Evolutionary conservation across 2,113 vertebrate genomes (phyloP), one percentile per base, ranked within the genome.

Genomic region (Megaceryle torquata): DNA sequence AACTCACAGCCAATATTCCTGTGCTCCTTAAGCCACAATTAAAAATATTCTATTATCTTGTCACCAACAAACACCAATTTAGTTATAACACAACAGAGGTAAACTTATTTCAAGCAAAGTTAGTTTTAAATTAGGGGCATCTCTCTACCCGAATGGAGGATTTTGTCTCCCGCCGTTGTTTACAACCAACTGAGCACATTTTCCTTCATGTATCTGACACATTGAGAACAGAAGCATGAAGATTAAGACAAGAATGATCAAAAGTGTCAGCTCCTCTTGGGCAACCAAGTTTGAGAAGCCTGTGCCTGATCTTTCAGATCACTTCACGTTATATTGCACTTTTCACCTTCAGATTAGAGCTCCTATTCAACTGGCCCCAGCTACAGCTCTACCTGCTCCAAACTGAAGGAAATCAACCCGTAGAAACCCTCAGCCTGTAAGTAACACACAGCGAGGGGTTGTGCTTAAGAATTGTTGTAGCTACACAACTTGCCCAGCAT

Each of bases 191-290:
- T 83, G 71, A 94, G 56, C 51, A 74, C 28, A 24, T 92, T 88
- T 80, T 74, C 68, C 74, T 86, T 88, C 43, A 54, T 16, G 16
- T 70, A 22, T 70, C 26, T 83, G 88, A 93, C 90, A 93, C 88
- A 89, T 9, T 57, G 82, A 94, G 80, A 93, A 46, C 46, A 93
- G 68, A 71, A 82, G 71, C 31, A 51, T 4, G 2, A 76, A 53
- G 33, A 82, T 60, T 64, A 94, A 69, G 82, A 87, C 61, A 85
- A 91, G 61, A 94, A 88, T 50, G 71, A 81, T 90, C 76, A 96
- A 70, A 94, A 86, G 33, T 53, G 37, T 92, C 92, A 94, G 33
- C 35, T 87, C 29, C 39, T 76, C 74, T 93, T 89, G 75, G 35
- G n/a, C 48, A 88, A 76, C 43, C 16, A 72, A 88, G 64, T 79